These are phyloP conservation scores for Nibea albiflora DNA, from an alignment of 2,113 vertebrate genomes.

Conservation along the genomic window DNA sequence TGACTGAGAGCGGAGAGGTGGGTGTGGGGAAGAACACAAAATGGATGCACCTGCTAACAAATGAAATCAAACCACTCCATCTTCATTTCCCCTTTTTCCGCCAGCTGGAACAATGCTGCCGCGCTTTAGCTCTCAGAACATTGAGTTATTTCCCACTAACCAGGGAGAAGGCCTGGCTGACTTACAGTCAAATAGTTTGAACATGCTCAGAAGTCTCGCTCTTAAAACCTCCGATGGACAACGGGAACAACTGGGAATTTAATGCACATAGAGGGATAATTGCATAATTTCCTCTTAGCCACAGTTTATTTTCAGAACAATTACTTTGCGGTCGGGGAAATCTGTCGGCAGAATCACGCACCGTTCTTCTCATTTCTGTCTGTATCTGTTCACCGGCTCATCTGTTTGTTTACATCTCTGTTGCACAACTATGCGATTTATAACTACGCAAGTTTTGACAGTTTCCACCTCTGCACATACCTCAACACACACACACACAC, in stretches of 20 bases:
- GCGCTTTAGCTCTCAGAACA: conserved; percentile 67
- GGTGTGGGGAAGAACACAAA: conserved; percentile 76
- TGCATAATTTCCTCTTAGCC: neutral
- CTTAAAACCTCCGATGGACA: conserved; percentile 26
- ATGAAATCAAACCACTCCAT: conserved; percentile 84
- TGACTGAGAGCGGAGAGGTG: conserved; percentile 73
- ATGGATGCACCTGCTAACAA: conserved; percentile 87
- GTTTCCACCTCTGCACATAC: conserved; percentile 17
- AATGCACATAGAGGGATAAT: neutral
- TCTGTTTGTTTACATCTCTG: conserved; percentile 27
- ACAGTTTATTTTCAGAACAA: neutral
- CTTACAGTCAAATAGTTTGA: conserved; percentile 47
- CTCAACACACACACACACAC: neutral
- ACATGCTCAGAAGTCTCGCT: conserved; percentile 26
- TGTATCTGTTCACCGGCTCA: neutral
- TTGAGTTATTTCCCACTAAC: conserved; percentile 71
- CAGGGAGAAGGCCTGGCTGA: conserved; percentile 38
- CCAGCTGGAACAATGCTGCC: conserved; percentile 79
- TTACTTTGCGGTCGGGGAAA: conserved; percentile 14
- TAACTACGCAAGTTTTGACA: neutral
- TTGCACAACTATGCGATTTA: neutral
- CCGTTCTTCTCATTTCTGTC: neutral
- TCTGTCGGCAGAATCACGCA: neutral
- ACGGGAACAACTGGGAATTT: neutral
- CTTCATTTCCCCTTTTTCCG: conserved; percentile 73